Base-by-base conservation (phyloP, 2,888 invertebrate genomes). In the Cepaea hortensis region DNA sequence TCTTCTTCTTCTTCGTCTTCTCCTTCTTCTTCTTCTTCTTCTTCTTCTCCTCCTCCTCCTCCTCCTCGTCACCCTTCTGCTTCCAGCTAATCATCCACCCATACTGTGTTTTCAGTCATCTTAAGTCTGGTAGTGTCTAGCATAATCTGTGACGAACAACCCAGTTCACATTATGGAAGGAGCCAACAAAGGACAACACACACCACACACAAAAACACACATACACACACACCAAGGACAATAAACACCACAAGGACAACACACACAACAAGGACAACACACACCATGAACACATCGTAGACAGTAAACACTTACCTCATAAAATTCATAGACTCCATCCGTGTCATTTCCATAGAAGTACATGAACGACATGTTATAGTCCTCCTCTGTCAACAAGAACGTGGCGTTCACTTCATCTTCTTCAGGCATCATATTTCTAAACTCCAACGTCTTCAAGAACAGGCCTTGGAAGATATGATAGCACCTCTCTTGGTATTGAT, bases 311-410 rank as follows among this genome's bases (percentile, higher is more conserved):
- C 77, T 77, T 77, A 77, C 77, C 55, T 5, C 23, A n/a, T 77
- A 77, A n/a, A 77, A 77, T 9, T 77, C 55, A 18, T 77, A 77
- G 55, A 55, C 55, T 13, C 46, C 77, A 13, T 77, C 77, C 20
- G 77, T 77, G 23, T 77, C 55, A 13, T 77, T 76, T 9, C 50
- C 76, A 9, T 76, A 15, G 7, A 73, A 4, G 68, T 68, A 35
- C 35, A 73, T 11, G 13, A 18, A 50, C 50, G 76, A 7, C 13
- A n/a, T 23, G 61, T 77, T 77, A 11, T 61, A 77, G 11, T n/a
- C 77, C 23, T 20, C 6, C 3, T 61, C 61, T 61, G 9, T 3
- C 55, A 55, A 77, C 77, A 55, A 3, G n/a, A 20, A 15, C 6
- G 77, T 77, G 77, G 23, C 77, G 77, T 77, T 77, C 4, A n/a